Base-by-base conservation (phyloP, 2,888 invertebrate genomes). In the Sipunculus nudus region DNA sequence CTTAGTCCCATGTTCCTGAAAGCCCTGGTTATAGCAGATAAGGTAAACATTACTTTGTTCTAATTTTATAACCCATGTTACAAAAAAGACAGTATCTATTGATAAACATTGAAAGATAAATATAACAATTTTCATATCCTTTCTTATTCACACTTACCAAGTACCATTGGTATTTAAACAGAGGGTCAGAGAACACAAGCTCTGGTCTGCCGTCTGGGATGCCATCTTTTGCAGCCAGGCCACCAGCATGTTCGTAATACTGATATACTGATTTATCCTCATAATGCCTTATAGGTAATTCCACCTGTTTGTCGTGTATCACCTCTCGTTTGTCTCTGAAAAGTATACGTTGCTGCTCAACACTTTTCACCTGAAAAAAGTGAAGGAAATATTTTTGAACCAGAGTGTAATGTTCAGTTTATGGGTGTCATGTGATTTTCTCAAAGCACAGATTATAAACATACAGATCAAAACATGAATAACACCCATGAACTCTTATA, bases 121-220 rank as follows among this genome's bases (percentile, higher is more conserved):
- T n/a, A n/a, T n/a, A n/a, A n/a, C n/a, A n/a, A n/a, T n/a, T n/a
- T n/a, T n/a, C n/a, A n/a, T 3, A 39, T 53, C 16, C n/a, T 45
- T 25, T 8, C 29, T 50, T 23, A 40, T 32, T 41, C 25, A n/a
- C 10, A 74, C 78, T 69, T 67, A 81, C 79, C 65, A 74, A 47
- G 50, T 80, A 81, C 80, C 79, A 80, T 70, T 78, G 74, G 45
- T 79, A 77, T 1, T 47, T 31, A 59, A 69, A 80, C 47, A 62
- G 65, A 13, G 75, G 74, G 62, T 81, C 81, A 49, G 74, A 74
- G 54, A 75, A 78, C 13, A 48, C n/a, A 3, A 70, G 35, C 6
- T 41, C 19, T n/a, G 39, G 50, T 13, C 3, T 6, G 25, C 31
- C 23, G 3, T 35, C 21, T 6, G 21, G 26, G 10, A 38, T 31